A percentile compares a stretch with the other conserved stretches of the same genome.
These are phyloP conservation scores for Callithrix jacchus DNA, from an alignment of 2,113 vertebrate species.

Conservation along the genomic window DNA sequence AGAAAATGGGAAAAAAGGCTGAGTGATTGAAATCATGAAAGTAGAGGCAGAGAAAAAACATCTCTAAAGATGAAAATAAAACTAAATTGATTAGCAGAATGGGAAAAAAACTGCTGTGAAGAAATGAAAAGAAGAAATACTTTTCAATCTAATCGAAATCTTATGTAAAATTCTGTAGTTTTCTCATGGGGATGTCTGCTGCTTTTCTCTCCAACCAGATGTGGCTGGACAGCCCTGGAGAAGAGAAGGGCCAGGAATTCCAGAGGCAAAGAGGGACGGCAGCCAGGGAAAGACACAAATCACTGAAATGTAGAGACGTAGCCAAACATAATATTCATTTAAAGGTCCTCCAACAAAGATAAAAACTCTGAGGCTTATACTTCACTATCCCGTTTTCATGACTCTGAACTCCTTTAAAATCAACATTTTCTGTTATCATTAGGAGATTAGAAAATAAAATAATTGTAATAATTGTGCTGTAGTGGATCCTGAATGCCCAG, in stretches of 20 bases:
- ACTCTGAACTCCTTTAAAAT: background rate
- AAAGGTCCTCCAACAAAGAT: background rate
- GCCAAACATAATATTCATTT: background rate
- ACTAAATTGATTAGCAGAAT: background rate
- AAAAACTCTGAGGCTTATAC: background rate
- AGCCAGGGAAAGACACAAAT: background rate
- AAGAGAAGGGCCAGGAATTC: background rate
- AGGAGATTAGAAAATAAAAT: background rate
- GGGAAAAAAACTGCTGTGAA: background rate
- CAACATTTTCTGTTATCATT: slow-evolving; percentile 26
- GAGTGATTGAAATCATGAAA: background rate
- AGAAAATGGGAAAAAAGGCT: background rate
- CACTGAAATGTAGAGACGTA: background rate
- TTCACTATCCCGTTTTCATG: background rate
- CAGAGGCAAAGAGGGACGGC: background rate
- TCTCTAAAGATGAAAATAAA: background rate
- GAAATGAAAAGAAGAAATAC: background rate
- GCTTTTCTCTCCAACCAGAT: background rate
- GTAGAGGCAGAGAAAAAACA: background rate
- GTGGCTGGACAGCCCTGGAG: background rate
- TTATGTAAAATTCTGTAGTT: background rate
- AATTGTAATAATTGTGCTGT: background rate
- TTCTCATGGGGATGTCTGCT: background rate
- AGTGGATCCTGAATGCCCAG: background rate
- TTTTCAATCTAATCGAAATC: slow-evolving; percentile 24